A percentile compares a stretch with the other conserved stretches of the same genome.
phyloP scores from a whole-genome alignment of 2,888 invertebrate genomes.

The Andrena praecox region DNA sequence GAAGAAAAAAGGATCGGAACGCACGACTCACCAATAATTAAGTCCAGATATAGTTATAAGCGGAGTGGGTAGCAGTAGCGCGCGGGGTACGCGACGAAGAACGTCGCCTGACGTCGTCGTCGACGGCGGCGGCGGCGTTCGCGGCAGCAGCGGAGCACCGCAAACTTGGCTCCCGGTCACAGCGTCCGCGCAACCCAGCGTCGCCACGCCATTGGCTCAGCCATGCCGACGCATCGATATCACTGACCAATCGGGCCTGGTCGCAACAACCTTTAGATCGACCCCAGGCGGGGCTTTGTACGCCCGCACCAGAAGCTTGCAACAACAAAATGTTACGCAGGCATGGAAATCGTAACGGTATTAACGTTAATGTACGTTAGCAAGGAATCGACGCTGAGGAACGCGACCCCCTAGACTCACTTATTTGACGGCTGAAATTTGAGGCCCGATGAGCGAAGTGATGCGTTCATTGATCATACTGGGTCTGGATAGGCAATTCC shows the following conservation, averaged over 20 bases:
- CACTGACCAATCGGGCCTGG: conserved; percentile 77
- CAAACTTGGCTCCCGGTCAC: conserved; percentile 68
- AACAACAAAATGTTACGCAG: conserved; percentile 64
- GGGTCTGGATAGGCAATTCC: too few relatives aligned
- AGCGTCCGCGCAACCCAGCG: conserved; percentile 86
- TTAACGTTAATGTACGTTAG: conserved; percentile 57
- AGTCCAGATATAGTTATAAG: conserved; percentile 82
- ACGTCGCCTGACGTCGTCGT: conserved; percentile 87
- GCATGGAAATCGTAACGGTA: conserved; percentile 52
- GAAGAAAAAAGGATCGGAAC: background rate
- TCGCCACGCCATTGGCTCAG: conserved; percentile 84
- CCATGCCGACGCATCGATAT: conserved; percentile 86
- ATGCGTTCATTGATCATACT: background rate
- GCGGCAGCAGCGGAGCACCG: conserved; percentile 64
- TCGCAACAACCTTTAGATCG: conserved; percentile 78
- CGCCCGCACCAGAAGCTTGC: conserved; percentile 49
- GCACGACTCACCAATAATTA: conserved; percentile 84
- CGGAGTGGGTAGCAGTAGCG: conserved; percentile 81
- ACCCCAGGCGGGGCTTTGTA: conserved; percentile 82
- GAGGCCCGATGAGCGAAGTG: background rate
- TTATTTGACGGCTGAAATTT: conserved; percentile 16
- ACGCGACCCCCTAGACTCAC: background rate
- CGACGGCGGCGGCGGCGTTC: conserved; percentile 64
- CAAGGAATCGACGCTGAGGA: background rate
- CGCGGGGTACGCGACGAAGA: conserved; percentile 83